Percentiles rank a stretch among this genome's conserved stretches.
phyloP scores from a whole-genome alignment of 2,888 invertebrate genomes.

The Drosophila acutilabella region DNA sequence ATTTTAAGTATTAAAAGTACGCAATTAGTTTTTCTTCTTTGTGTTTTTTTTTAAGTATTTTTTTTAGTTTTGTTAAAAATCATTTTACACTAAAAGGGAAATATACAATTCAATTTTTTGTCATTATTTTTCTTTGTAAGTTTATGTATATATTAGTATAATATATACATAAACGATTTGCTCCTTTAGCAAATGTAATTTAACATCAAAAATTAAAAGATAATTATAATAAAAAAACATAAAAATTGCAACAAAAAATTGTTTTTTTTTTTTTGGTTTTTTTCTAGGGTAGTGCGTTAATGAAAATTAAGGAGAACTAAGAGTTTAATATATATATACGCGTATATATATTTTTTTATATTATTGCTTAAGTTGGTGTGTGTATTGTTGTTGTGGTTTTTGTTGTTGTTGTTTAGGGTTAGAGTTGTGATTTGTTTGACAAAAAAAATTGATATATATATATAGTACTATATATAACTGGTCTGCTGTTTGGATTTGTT shows the following conservation, averaged over 20 bases:
- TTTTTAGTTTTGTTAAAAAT: slow-evolving; percentile 32
- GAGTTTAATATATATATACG: slow-evolving; percentile 10
- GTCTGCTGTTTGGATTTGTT: slow-evolving; percentile 47
- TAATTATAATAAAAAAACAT: slow-evolving; percentile 25
- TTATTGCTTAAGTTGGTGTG: slow-evolving; percentile 10
- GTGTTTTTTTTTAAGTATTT: slow-evolving; percentile 17
- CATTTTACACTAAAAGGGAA: slow-evolving; percentile 45
- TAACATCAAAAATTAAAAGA: slow-evolving; percentile 23
- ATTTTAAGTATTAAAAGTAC: slow-evolving; percentile 46
- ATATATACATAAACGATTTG: slow-evolving; percentile 46
- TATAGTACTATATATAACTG: slow-evolving; percentile 37
- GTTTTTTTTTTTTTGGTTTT: slow-evolving; percentile 11
- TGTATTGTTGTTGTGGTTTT: slow-evolving; percentile 3
- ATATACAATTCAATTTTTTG: slow-evolving; percentile 56
- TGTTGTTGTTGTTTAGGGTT: slow-evolving; percentile 17
- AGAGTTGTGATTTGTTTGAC: slow-evolving; percentile 46
- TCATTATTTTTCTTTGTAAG: slow-evolving; percentile 25
- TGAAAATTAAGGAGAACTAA: slow-evolving; percentile 43
- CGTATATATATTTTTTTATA: slow-evolving; percentile 21
- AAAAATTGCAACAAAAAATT: slow-evolving; percentile 52
- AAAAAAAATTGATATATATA: slow-evolving; percentile 33
- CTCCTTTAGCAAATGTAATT: background rate
- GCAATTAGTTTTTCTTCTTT: slow-evolving; percentile 28
- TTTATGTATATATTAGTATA: slow-evolving; percentile 37
- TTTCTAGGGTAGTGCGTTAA: slow-evolving; percentile 25